Evolutionary conservation across 2,113 vertebrate species (phyloP).

Genomic region (Ptilonorhynchus violaceus): DNA sequence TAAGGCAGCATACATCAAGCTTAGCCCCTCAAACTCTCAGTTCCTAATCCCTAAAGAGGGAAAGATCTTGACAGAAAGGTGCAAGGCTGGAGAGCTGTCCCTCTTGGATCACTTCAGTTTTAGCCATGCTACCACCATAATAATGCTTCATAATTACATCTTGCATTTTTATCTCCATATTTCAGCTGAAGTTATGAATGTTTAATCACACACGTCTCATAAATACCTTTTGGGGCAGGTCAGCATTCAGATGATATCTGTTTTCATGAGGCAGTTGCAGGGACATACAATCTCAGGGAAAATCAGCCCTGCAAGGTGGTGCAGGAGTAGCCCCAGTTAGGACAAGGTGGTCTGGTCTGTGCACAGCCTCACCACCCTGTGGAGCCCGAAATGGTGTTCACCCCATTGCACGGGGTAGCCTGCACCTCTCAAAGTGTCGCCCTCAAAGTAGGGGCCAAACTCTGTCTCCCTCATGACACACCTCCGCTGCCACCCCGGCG

Average conservation of each 20-base stretch:
- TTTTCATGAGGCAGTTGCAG: neutral
- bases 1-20: neutral
- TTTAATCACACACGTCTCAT: neutral
- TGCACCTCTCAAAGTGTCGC: neutral
- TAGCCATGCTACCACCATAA: neutral
- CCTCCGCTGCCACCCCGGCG: fast-evolving
- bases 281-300: neutral
- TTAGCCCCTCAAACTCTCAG: neutral
- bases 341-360: neutral
- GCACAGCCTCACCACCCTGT: neutral
- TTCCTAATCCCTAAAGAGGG: neutral
- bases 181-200: neutral
- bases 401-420: too few relatives aligned
- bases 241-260: neutral
- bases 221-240: neutral
- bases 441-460: neutral
- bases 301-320: neutral
- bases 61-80: neutral
- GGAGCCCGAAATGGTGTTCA: neutral
- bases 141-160: neutral
- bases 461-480: neutral
- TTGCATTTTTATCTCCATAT: neutral
- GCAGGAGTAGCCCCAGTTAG: neutral
- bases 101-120: neutral
- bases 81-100: neutral